Percentiles rank a stretch among this genome's conserved stretches.
Conservation (phyloP, 2,797 vertebrate species). For the Australoheros facetus region DNA sequence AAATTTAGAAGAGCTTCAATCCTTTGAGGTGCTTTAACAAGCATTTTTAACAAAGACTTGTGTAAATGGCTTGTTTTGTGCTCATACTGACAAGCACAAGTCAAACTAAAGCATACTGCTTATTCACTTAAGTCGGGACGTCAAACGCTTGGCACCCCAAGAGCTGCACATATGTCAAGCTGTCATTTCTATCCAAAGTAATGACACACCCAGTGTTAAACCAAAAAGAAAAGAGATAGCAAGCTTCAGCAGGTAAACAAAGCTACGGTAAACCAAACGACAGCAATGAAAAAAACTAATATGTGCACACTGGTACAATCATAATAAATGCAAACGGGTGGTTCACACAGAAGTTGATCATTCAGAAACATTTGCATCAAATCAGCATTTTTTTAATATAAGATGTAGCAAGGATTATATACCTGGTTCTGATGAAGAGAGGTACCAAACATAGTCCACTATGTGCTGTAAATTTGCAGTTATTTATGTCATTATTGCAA, state of each 20-base stretch:
- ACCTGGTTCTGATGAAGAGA: neutral
- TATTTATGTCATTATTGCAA: constrained; percentile 62
- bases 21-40: constrained; percentile 1
- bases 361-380: neutral
- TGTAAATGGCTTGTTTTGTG: neutral
- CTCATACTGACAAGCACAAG: neutral
- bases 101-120: constrained; percentile 12
- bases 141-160: neutral
- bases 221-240: constrained; percentile 26
- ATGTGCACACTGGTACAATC: constrained; percentile 31
- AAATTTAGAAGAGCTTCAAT: neutral
- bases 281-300: neutral
- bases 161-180: constrained; percentile 5
- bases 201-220: constrained; percentile 29
- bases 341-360: neutral
- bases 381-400: neutral
- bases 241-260: neutral
- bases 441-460: neutral
- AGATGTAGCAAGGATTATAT: constrained; percentile 10
- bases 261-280: constrained; percentile 17
- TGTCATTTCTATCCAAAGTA: constrained; percentile 22
- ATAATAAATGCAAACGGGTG: constrained; percentile 9
- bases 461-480: constrained; percentile 59
- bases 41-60: neutral
- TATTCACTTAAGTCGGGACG: constrained; percentile 7